Conservation (phyloP, 2,888 invertebrate species). For the Drepana falcataria region DNA sequence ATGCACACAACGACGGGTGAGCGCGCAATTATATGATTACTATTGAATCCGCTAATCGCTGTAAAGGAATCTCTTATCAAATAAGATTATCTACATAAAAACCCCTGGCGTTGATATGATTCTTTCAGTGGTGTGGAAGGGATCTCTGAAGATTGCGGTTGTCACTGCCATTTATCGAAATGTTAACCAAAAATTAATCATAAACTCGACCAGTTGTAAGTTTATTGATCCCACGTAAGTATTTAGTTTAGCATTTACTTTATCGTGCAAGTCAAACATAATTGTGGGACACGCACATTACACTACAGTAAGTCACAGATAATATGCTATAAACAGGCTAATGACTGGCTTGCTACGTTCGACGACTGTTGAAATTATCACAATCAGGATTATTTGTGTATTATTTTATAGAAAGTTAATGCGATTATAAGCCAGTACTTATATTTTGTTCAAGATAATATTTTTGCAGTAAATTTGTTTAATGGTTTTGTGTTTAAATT, state of each 20-base stretch:
- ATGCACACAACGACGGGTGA: background rate
- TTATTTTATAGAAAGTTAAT: constrained; percentile 1
- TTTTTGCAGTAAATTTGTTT: too few species aligned
- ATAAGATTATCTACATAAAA: constrained; percentile 71
- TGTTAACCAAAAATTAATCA: constrained; percentile 10
- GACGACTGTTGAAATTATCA: background rate
- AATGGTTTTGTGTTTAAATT: too few species aligned
- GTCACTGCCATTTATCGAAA: constrained; percentile 10
- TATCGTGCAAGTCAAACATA: background rate
- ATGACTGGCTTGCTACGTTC: background rate
- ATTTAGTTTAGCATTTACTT: background rate
- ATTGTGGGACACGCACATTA: background rate
- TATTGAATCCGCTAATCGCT: constrained; percentile 60
- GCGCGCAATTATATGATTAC: constrained; percentile 12
- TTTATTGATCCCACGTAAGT: background rate
- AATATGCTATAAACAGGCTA: background rate
- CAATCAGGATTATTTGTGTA: background rate
- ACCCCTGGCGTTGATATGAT: constrained; percentile 54
- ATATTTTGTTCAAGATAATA: background rate
- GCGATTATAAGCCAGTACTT: background rate
- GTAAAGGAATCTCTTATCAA: constrained; percentile 57
- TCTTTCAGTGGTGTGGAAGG: constrained; percentile 56
- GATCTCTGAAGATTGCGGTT: constrained; percentile 33
- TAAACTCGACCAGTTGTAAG: constrained; percentile 1
- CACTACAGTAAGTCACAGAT: background rate